Base-by-base conservation (phyloP, 92 coral and sea anemone species). In the Heliopora coerulea region DNA sequence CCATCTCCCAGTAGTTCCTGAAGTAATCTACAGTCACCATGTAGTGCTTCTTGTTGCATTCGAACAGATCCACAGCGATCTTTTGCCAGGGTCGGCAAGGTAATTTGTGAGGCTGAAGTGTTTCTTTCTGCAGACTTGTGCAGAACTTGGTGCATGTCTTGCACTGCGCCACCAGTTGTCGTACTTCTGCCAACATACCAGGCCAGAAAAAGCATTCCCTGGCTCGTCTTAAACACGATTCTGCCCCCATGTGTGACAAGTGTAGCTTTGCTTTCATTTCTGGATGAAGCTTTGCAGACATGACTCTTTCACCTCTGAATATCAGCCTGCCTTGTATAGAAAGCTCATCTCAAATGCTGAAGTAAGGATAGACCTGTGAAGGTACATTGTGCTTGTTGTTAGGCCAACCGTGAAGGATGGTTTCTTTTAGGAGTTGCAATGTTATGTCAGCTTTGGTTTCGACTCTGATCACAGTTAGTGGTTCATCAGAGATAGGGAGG, bases 161-260 rank as follows among this genome's bases (percentile, higher is more conserved):
- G 40, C 74, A 66, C 74, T 66, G 74, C 26, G 57, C 56, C 35
- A 66, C 74, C 25, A 48, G 56, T 7, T 64, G 8, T 0, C 72
- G 72, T 64, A 64, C 37, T 14, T 40, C 72, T 8, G 72, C 72
- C 24, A 46, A 61, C 63, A 49, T 65, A 21, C 64, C 63, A 24
- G 73, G 65, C 75, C 75, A 65, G 62, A 62, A 78, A 35, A 64
- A 54, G 63, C 82, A 64, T 30, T 78, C 82, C 32, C 76, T 13
- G 42, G 65, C 82, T 59, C 68, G 50, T 67, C 26, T 20, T 57
- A 66, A 78, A 37, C 78, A 67, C 54, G 75, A 35, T 56, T 79
- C 72, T 21, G 64, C 46, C 31, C 83, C 83, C 56, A 57, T 50
- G 42, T 79, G 68, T 30, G 68, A 79, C 24, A 48, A 27, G n/a